Evolutionary conservation across 1,140 invertebrate genomes (phyloP).

Genomic region (Druon quercuslanigerum): DNA sequence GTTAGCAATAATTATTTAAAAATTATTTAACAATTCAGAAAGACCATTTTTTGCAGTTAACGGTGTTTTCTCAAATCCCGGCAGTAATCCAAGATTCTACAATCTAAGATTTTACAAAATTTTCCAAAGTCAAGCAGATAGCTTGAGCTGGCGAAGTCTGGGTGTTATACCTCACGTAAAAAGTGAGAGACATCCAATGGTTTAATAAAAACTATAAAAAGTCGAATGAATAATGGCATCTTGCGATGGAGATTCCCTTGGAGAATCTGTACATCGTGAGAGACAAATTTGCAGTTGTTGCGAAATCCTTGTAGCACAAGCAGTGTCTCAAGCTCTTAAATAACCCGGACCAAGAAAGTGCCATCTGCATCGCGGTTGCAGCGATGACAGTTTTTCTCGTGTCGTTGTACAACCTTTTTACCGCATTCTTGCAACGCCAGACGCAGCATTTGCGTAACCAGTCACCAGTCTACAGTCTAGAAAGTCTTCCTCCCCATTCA

Average conservation of each 20-base stretch:
- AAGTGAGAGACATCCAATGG: too few species aligned
- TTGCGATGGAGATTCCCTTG: background rate
- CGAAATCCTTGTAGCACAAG: background rate
- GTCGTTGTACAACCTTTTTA: conserved; percentile 56
- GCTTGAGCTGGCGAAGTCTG: too few species aligned
- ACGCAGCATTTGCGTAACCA: conserved; percentile 62
- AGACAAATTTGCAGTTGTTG: conserved; percentile 15
- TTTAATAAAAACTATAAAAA: too few species aligned
- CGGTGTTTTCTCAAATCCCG: too few species aligned
- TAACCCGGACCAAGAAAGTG: conserved; percentile 25
- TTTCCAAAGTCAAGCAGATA: too few species aligned
- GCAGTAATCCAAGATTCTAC: too few species aligned
- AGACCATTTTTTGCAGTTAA: too few species aligned
- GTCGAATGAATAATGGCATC: too few species aligned
- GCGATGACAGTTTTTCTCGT: conserved; percentile 53
- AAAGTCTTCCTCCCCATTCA: conserved; percentile 40
- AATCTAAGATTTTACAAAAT: too few species aligned
- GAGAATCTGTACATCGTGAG: conserved; percentile 24
- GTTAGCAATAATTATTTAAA: too few species aligned
- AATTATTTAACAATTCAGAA: too few species aligned
- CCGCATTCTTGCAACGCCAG: conserved; percentile 60
- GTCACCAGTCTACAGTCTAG: conserved; percentile 42
- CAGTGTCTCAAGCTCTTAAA: background rate
- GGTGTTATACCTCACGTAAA: too few species aligned
- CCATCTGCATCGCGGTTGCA: conserved; percentile 58